These are phyloP conservation scores for Notoglanidium macrostoma DNA, from an alignment of 2,797 vertebrate species.

Conservation along the genomic window DNA sequence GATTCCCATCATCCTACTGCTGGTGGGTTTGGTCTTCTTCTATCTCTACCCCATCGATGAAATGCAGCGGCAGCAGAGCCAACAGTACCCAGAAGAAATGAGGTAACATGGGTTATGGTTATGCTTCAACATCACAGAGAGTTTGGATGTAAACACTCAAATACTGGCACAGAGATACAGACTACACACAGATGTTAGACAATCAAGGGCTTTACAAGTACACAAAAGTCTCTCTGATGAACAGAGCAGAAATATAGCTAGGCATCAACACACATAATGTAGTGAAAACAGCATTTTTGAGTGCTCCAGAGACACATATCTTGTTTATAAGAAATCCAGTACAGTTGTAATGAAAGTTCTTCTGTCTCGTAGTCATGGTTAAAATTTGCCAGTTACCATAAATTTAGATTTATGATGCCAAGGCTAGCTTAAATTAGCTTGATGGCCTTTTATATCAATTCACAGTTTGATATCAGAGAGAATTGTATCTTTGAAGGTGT, in stretches of 20 bases:
- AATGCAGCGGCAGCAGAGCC: slow-evolving; percentile 56
- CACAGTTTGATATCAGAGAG: neutral
- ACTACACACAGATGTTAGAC: neutral
- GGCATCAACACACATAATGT: neutral
- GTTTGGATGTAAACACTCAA: neutral
- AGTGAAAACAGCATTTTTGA: neutral
- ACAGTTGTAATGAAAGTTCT: neutral
- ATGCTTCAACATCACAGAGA: neutral
- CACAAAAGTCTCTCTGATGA: neutral
- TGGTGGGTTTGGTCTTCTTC: slow-evolving; percentile 73
- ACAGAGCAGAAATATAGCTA: neutral
- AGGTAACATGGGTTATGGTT: slow-evolving; percentile 57
- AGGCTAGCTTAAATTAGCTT: neutral
- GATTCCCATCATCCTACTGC: slow-evolving; percentile 68
- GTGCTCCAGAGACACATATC: neutral
- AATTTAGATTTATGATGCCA: neutral
- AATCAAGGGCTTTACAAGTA: neutral
- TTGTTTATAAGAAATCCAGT: neutral
- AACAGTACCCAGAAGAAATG: slow-evolving; percentile 51
- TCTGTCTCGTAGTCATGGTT: neutral
- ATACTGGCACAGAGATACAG: neutral
- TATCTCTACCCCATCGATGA: slow-evolving; percentile 72
- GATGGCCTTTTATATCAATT: neutral
- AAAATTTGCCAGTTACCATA: neutral
- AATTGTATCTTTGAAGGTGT: neutral